Evolutionary conservation across 2,113 vertebrate species (phyloP).

Genomic region (Brachyistius frenatus): DNA sequence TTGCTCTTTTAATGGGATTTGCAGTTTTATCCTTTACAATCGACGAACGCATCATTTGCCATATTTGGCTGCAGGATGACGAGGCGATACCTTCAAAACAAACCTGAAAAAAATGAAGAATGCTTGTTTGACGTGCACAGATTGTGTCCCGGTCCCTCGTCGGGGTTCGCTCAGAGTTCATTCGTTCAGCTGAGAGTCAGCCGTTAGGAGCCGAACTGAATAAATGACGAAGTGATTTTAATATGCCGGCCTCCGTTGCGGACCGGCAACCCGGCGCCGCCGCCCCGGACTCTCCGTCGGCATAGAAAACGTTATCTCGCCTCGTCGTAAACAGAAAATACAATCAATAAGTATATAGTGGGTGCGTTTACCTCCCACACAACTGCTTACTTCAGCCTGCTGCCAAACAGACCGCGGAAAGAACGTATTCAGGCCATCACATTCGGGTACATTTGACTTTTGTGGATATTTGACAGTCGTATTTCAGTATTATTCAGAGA

Average conservation of each 20-base stretch:
- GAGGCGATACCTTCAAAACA: not conserved
- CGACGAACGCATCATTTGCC: no score
- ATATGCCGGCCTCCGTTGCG: not conserved
- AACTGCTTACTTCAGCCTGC: not conserved
- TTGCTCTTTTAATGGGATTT: no score
- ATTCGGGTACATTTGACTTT: not conserved
- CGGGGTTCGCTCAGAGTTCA: not conserved
- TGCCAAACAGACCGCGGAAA: not conserved
- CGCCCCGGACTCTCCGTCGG: slow-evolving; percentile 1
- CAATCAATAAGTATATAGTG: slow-evolving; percentile 15
- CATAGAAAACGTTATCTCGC: slow-evolving; percentile 5
- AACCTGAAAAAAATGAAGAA: not conserved
- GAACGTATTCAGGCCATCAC: not conserved
- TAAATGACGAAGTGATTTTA: slow-evolving; percentile 13
- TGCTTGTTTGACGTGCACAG: not conserved
- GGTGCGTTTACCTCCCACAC: not conserved
- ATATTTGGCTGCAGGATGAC: no score
- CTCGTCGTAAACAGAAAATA: slow-evolving; percentile 18
- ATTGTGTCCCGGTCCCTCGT: not conserved
- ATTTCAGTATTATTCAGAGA: no score
- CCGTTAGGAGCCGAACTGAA: not conserved
- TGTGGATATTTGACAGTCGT: no score
- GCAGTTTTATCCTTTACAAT: no score
- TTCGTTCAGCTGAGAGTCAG: not conserved
- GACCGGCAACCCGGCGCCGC: not conserved